These are phyloP conservation scores for Sphyrna mokarran DNA, from an alignment of 2,113 vertebrate genomes.

Conservation along the genomic window DNA sequence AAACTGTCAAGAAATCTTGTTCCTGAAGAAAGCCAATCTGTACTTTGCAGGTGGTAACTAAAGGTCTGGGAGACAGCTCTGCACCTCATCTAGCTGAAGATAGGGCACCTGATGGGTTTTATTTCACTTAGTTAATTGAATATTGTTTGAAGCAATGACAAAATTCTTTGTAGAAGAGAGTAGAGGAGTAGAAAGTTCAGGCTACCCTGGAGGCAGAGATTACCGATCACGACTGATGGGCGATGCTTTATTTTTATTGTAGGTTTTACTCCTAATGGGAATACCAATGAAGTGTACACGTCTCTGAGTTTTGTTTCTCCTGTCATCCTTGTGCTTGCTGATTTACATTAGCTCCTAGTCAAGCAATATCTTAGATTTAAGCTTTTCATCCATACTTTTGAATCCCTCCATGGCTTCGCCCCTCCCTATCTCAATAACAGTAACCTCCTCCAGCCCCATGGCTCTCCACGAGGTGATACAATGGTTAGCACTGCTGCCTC, in stretches of 20 bases:
- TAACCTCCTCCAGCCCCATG: no score
- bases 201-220: neutral
- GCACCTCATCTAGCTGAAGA: neutral
- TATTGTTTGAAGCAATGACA: neutral
- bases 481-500: no score
- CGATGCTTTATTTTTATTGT: neutral
- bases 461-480: no score
- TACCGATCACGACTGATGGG: neutral
- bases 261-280: neutral
- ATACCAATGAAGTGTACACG: neutral
- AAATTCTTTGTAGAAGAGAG: neutral
- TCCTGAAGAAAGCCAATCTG: neutral
- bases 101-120: neutral
- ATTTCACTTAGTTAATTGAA: neutral
- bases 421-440: no score
- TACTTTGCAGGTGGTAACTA: neutral
- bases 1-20: neutral
- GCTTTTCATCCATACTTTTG: no score
- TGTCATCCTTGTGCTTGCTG: no score
- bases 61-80: neutral
- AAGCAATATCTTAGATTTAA: no score
- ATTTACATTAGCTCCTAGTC: no score
- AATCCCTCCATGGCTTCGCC: no score
- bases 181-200: neutral
- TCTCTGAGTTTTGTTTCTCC: no score